phyloP scores from a whole-genome alignment of 1,140 invertebrate genomes.

The Conopomorpha cramerella region DNA sequence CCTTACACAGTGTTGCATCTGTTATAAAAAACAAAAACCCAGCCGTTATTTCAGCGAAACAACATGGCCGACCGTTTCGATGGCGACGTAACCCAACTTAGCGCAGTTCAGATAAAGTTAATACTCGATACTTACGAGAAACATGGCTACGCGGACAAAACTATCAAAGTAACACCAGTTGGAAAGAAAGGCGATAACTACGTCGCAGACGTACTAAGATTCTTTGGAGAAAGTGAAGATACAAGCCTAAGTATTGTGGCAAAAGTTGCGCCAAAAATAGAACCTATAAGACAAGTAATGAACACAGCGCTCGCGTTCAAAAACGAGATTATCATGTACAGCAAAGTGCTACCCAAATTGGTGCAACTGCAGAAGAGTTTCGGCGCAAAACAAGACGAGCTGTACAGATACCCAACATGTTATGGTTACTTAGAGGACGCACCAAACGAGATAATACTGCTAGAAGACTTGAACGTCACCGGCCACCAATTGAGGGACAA shows the following conservation, averaged over 20 bases:
- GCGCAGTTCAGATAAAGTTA: too few relatives aligned
- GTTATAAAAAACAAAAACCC: too few relatives aligned
- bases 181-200: background rate
- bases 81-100: too few relatives aligned
- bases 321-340: conserved; percentile 33
- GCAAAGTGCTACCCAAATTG: conserved; percentile 28
- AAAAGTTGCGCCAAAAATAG: background rate
- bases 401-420: conserved; percentile 35
- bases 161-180: background rate
- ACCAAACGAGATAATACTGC: conserved; percentile 49
- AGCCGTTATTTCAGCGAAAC: too few relatives aligned
- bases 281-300: background rate
- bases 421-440: conserved; percentile 27
- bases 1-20: too few relatives aligned
- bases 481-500: conserved; percentile 53
- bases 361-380: conserved; percentile 22
- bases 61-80: too few relatives aligned
- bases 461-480: conserved; percentile 56
- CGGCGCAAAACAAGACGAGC: conserved; percentile 12
- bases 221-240: background rate
- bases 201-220: background rate
- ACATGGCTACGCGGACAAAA: too few relatives aligned
- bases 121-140: too few relatives aligned
- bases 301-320: conserved; percentile 7
- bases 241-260: background rate